phyloP scores from a whole-genome alignment of 1,140 invertebrate genomes.

The Gonatopus flavifemur region DNA sequence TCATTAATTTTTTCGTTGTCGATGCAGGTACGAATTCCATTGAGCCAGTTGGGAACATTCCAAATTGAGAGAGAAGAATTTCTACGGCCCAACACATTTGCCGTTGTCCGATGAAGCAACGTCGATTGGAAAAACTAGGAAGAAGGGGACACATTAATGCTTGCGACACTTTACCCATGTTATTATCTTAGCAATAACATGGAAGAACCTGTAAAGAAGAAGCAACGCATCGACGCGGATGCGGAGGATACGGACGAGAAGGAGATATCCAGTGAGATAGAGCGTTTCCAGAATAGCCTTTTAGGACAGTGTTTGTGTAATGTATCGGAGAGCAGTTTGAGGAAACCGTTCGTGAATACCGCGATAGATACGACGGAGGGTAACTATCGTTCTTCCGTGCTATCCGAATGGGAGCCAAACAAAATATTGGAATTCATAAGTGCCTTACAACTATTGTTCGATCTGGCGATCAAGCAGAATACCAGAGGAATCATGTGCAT shows the following conservation, averaged over 20 bases:
- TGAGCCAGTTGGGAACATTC: no score
- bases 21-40: no score
- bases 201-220: conserved; percentile 77
- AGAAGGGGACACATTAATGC: no score
- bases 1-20: no score
- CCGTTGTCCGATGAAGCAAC: no score
- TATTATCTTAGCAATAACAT: conserved; percentile 37
- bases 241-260: conserved; percentile 57
- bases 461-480: conserved; percentile 82
- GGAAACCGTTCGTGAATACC: conserved; percentile 69
- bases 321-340: conserved; percentile 68
- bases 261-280: conserved; percentile 58
- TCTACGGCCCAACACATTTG: no score
- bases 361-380: conserved; percentile 59
- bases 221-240: conserved; percentile 64
- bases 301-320: conserved; percentile 76
- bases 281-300: conserved; percentile 64
- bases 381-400: conserved; percentile 56
- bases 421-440: conserved; percentile 77
- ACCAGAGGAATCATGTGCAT: conserved; percentile 77
- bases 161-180: conserved; percentile 47
- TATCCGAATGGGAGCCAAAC: conserved; percentile 72
- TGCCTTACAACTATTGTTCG: conserved; percentile 79
- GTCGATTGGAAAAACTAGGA: no score
- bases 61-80: no score